These are phyloP conservation scores for Drosophila yakuba DNA, from an alignment of 1,140 invertebrate species.

Conservation along the genomic window DNA sequence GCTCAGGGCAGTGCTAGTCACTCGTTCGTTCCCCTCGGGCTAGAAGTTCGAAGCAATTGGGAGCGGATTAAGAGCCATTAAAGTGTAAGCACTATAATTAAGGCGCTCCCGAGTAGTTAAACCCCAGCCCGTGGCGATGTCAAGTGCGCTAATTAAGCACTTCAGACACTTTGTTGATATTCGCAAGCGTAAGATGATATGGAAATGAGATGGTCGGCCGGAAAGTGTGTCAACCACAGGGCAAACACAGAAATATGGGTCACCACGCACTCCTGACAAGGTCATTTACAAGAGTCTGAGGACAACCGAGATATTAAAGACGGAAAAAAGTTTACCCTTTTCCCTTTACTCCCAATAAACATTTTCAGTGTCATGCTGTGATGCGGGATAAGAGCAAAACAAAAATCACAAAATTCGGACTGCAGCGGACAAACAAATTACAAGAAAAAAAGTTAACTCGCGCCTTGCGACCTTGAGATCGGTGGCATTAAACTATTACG, in stretches of 20 bases:
- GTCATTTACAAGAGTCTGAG: conserved; percentile 42
- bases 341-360: conserved; percentile 1
- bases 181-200: conserved; percentile 31
- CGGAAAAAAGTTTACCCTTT: neutral
- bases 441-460: conserved; percentile 29
- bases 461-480: conserved; percentile 67
- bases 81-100: conserved; percentile 31
- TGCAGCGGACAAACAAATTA: conserved; percentile 46
- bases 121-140: neutral
- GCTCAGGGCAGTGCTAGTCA: neutral
- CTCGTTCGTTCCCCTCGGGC: neutral
- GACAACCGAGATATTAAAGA: conserved; percentile 5
- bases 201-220: conserved; percentile 44
- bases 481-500: conserved; percentile 60
- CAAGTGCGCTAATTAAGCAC: conserved; percentile 15
- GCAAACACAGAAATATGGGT: conserved; percentile 27
- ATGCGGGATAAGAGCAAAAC: conserved; percentile 36
- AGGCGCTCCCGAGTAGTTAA: conserved; percentile 19
- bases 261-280: conserved; percentile 48
- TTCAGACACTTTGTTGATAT: neutral
- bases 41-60: conserved; percentile 6
- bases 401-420: conserved; percentile 55
- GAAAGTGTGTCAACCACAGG: conserved; percentile 59
- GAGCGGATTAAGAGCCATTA: conserved; percentile 21
- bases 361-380: conserved; percentile 70